Evolutionary conservation across 35 echinoderm and acorn worm species (phyloP), one percentile per base, ranked within the genome.

Genomic region (Lytechinus pictus): DNA sequence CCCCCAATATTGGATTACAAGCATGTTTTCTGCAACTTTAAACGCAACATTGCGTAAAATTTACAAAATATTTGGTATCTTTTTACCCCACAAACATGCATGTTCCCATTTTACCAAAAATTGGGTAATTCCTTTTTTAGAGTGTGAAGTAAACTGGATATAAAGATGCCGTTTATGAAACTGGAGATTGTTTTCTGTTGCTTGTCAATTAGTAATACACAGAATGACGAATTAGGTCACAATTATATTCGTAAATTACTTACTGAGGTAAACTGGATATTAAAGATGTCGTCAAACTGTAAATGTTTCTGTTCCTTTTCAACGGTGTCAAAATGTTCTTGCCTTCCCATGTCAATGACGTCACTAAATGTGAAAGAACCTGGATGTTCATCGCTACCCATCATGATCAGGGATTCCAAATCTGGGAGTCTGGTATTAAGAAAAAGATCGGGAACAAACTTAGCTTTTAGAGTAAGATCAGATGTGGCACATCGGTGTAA

Each of bases 101-200:
- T n/a, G n/a, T n/a, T n/a, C n/a, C n/a, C n/a, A n/a, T n/a, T n/a
- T n/a, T n/a, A n/a, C n/a, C n/a, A n/a, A n/a, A n/a, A n/a, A n/a
- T n/a, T n/a, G n/a, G n/a, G n/a, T n/a, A n/a, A n/a, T n/a, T n/a
- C n/a, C n/a, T n/a, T n/a, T n/a, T n/a, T n/a, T n/a, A n/a, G n/a
- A n/a, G n/a, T n/a, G n/a, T n/a, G 97, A 97, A 21, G 97, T 97
- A 96, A 97, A 97, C 89, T 96, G 95, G 55, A 97, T 97, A 57
- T 96, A 54, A 96, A 95, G 51, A 95, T 92, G 52, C 96, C 97
- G 94, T 97, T 95, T 44, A 44, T 44, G n/a, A 95, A 96, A 97
- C 12, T 96, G 95, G 0, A 97, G 27, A 54, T 12, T 44, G 33
- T 53, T 16, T 92, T 86, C 53, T 86, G n/a, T 29, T 86, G 19